Conservation (phyloP, 2,797 vertebrate genomes). For the Acipenser ruthenus region DNA sequence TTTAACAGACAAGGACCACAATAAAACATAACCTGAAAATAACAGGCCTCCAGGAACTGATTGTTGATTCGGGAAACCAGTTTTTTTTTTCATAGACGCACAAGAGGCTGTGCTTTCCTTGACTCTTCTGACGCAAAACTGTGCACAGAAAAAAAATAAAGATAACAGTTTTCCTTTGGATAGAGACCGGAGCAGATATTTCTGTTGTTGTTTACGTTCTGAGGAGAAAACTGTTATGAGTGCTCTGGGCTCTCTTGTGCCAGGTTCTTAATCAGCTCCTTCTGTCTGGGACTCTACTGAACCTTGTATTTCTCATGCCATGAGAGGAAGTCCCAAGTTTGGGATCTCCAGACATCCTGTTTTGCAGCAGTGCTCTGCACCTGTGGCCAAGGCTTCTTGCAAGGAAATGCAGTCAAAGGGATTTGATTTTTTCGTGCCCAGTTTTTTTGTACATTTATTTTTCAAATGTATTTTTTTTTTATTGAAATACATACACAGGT, state of each 20-base stretch:
- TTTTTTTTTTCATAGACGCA: slow-evolving; percentile 12
- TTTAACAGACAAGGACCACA: no score
- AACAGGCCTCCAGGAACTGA: neutral
- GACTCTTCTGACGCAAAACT: slow-evolving; percentile 54
- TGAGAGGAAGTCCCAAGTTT: slow-evolving; percentile 57
- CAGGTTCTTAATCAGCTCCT: slow-evolving; percentile 56
- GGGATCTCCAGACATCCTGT: slow-evolving; percentile 61
- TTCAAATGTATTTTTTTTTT: no score
- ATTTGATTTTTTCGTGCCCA: no score
- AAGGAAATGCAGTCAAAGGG: no score
- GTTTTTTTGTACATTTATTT: no score
- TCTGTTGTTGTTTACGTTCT: slow-evolving; percentile 53
- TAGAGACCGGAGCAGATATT: slow-evolving; percentile 50
- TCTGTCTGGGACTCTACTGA: slow-evolving; percentile 24
- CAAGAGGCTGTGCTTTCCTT: slow-evolving; percentile 43
- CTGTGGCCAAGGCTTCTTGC: neutral
- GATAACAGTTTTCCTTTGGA: slow-evolving; percentile 43
- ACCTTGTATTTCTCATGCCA: slow-evolving; percentile 22
- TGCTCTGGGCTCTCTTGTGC: slow-evolving; percentile 47
- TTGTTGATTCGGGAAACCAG: slow-evolving; percentile 3
- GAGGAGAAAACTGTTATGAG: slow-evolving; percentile 32
- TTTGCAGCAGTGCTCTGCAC: slow-evolving; percentile 21
- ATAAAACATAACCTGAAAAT: neutral
- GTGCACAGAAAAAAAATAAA: slow-evolving; percentile 19
- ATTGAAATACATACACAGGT: no score